Evolutionary conservation across 1,140 invertebrate species (phyloP).

Genomic region (Apis florea): DNA sequence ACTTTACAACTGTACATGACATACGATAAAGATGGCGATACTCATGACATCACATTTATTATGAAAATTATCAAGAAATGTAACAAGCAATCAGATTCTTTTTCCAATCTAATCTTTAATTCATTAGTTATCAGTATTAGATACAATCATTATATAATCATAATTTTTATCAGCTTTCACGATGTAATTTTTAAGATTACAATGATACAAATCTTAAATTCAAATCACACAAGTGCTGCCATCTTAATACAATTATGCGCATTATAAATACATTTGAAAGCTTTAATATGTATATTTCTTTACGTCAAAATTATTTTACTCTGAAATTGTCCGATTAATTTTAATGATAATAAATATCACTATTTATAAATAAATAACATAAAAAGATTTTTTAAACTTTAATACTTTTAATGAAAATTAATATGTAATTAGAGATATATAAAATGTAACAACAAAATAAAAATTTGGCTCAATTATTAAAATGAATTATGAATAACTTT

Average conservation of each 20-base stretch:
- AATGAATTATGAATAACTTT: background rate
- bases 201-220: background rate
- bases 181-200: background rate
- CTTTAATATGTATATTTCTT: background rate
- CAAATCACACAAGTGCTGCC: background rate
- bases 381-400: background rate
- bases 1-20: constrained; percentile 55
- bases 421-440: background rate
- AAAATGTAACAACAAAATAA: background rate
- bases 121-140: background rate
- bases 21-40: constrained; percentile 57
- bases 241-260: constrained; percentile 1
- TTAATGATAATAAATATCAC: background rate
- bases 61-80: background rate
- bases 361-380: background rate
- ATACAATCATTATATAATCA: too few species aligned
- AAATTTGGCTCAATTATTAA: background rate
- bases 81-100: too few species aligned
- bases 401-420: background rate
- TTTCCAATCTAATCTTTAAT: constrained; percentile 11
- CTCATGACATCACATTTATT: constrained; percentile 53
- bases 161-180: too few species aligned
- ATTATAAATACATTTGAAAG: background rate
- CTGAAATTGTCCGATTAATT: background rate
- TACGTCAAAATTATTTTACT: too few species aligned